phyloP scores from a whole-genome alignment of 2,113 vertebrate genomes.

The Proterorhinus semilunaris region DNA sequence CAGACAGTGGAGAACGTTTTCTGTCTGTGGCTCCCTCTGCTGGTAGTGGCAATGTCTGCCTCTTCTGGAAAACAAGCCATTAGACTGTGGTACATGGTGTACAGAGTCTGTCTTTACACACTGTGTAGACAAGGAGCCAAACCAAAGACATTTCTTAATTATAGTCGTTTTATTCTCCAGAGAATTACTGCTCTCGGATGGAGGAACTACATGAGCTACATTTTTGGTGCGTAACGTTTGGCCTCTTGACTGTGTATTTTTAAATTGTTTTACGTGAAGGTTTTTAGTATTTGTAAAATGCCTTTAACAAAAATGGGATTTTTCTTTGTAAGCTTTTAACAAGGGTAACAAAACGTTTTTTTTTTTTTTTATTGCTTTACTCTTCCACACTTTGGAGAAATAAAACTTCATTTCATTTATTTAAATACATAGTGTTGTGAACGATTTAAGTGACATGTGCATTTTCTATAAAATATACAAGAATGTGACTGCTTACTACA shows the following conservation, averaged over 20 bases:
- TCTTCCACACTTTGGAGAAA: slow-evolving; percentile 49
- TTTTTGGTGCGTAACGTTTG: neutral
- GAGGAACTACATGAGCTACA: neutral
- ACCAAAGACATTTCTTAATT: slow-evolving; percentile 12
- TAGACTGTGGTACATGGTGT: neutral
- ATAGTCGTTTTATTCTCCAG: slow-evolving; percentile 6
- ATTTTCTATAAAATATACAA: slow-evolving; percentile 11
- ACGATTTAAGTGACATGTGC: slow-evolving; percentile 1
- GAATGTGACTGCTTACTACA: neutral
- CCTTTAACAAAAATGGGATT: slow-evolving; percentile 25
- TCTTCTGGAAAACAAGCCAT: slow-evolving; percentile 28
- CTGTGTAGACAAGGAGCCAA: slow-evolving; percentile 6
- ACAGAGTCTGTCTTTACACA: neutral
- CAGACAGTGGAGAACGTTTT: neutral
- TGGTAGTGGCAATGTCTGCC: slow-evolving; percentile 1
- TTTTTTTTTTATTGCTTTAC: slow-evolving; percentile 37
- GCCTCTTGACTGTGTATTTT: slow-evolving; percentile 4
- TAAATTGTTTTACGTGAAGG: neutral
- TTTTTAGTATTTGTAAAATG: slow-evolving; percentile 5
- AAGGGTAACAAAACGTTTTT: slow-evolving; percentile 11
- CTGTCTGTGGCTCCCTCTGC: neutral
- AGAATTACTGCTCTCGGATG: neutral
- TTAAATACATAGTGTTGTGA: neutral
- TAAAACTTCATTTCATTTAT: slow-evolving; percentile 33
- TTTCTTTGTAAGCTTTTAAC: slow-evolving; percentile 25